Evolutionary conservation across 2,113 vertebrate genomes (phyloP).

Genomic region (Cochlearius cochlearius): DNA sequence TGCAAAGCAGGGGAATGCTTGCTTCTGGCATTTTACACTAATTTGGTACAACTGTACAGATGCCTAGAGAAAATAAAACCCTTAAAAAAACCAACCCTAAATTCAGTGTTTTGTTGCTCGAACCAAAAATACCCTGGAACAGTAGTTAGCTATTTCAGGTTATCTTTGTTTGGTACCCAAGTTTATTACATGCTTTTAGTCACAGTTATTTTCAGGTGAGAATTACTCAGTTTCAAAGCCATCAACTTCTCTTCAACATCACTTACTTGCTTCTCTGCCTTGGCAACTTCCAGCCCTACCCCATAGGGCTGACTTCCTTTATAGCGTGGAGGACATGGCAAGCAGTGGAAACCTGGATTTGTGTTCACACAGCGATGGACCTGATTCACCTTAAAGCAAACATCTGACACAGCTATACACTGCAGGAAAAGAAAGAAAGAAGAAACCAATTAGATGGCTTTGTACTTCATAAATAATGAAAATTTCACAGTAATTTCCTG

Average conservation of each 20-base stretch:
- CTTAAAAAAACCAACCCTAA: neutral
- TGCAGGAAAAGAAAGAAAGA: conserved; percentile 44
- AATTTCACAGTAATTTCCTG: neutral
- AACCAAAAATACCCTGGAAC: neutral
- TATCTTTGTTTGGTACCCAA: neutral
- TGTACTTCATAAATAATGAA: neutral
- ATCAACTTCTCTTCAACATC: neutral
- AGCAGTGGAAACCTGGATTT: conserved; percentile 92
- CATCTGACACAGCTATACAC: conserved; percentile 90
- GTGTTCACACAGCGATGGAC: conserved; percentile 90
- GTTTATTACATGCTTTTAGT: neutral
- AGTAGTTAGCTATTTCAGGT: neutral
- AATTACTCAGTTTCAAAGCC: neutral
- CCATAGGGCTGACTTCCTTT: conserved; percentile 92
- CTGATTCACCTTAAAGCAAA: conserved; percentile 86
- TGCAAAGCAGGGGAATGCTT: neutral
- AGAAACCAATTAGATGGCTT: neutral
- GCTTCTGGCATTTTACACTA: neutral
- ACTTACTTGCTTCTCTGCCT: conserved; percentile 88
- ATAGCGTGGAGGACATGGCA: conserved; percentile 93
- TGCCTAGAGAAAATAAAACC: neutral
- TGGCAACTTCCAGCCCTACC: conserved; percentile 87
- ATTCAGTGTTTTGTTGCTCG: neutral
- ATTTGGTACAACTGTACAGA: neutral
- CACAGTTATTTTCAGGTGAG: neutral